Conservation (phyloP, 2,797 vertebrate species). For the Chloroceryle inda region DNA sequence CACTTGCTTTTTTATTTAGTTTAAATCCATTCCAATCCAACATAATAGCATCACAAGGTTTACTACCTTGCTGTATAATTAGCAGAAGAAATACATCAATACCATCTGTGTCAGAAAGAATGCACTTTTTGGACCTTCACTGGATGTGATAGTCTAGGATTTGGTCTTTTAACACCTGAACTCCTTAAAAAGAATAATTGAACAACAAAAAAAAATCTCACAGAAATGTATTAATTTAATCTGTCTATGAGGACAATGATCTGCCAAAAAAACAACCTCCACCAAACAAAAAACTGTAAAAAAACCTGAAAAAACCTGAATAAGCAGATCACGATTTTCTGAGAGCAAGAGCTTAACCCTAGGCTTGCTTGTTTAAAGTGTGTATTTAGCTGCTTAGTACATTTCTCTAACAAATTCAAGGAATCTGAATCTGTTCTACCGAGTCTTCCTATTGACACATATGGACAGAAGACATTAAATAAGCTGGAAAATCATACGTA, state of each 20-base stretch:
- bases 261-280: background rate
- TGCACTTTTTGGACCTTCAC: background rate
- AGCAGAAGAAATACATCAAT: background rate
- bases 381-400: background rate
- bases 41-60: background rate
- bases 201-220: background rate
- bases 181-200: background rate
- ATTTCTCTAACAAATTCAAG: background rate
- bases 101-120: background rate
- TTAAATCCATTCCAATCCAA: background rate
- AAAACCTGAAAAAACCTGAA: background rate
- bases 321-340: background rate
- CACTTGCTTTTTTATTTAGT: background rate
- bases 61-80: background rate
- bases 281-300: too few relatives aligned
- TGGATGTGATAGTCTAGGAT: rapidly evolving
- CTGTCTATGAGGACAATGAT: background rate
- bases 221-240: background rate
- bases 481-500: background rate
- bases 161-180: background rate
- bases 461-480: background rate
- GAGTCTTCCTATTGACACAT: background rate
- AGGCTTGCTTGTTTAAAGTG: background rate
- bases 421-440: background rate
- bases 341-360: background rate